phyloP scores from a whole-genome alignment of 2,888 invertebrate species.

The Helobdella robusta region DNA sequence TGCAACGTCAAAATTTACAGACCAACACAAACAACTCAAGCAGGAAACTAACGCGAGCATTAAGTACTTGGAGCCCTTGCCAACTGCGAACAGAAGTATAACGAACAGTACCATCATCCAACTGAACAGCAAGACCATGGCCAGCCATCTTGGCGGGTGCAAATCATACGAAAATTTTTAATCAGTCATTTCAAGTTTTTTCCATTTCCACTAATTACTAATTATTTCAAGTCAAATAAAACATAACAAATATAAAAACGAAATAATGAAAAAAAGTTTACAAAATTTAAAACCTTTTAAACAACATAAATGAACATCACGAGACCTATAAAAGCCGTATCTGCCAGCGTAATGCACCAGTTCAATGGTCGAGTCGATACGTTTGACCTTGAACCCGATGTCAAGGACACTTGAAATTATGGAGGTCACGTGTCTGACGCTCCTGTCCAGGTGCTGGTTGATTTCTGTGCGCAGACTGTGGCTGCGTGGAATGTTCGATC shows the following conservation, averaged over 20 bases:
- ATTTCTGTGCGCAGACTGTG: constrained; percentile 7
- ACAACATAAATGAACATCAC: no score
- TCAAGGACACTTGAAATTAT: constrained; percentile 18
- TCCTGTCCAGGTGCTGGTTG: constrained; percentile 8
- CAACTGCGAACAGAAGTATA: constrained; percentile 33
- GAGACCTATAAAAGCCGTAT: constrained; percentile 22
- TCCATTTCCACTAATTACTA: no score
- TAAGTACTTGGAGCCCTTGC: constrained; percentile 33
- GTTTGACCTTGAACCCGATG: constrained; percentile 19
- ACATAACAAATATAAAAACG: neutral
- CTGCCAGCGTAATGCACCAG: constrained; percentile 13
- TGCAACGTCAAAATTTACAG: neutral
- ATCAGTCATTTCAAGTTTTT: no score
- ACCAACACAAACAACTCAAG: neutral
- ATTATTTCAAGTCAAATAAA: neutral
- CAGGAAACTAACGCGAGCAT: constrained; percentile 32
- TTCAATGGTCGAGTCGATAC: constrained; percentile 20
- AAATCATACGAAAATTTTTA: no score
- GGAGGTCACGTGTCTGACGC: constrained; percentile 17
- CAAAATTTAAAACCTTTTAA: no score
- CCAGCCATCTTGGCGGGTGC: constrained; percentile 36
- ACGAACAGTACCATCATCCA: constrained; percentile 34
- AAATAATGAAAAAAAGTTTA: no score
- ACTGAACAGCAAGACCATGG: constrained; percentile 31
- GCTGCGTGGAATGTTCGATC: constrained; percentile 16